phyloP scores from a whole-genome alignment of 92 coral and sea anemone genomes.

The Heliopora coerulea region DNA sequence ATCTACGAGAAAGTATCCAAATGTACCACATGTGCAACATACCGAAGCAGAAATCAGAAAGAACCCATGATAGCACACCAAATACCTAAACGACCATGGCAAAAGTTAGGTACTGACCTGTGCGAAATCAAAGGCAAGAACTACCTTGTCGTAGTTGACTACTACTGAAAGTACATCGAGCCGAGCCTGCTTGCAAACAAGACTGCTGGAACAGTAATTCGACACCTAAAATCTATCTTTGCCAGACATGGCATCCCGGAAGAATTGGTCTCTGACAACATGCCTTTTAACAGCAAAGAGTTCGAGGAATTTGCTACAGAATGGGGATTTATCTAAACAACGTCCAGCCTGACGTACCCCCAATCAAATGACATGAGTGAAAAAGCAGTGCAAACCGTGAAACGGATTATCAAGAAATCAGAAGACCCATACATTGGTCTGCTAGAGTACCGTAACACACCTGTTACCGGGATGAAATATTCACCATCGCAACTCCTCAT shows the following conservation, averaged over 20 bases:
- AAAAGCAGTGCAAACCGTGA: conserved; percentile 34
- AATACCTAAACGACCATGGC: conserved; percentile 45
- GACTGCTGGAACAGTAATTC: conserved; percentile 29
- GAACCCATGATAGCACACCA: no score
- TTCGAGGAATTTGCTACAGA: conserved; percentile 24
- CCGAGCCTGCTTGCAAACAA: conserved; percentile 28
- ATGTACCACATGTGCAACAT: conserved; percentile 36
- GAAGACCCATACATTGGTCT: conserved; percentile 37
- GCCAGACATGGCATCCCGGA: conserved; percentile 41
- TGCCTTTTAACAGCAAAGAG: conserved; percentile 29
- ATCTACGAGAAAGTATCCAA: conserved; percentile 25
- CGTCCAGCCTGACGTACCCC: conserved; percentile 34
- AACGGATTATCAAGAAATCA: conserved; percentile 27
- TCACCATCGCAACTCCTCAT: no score
- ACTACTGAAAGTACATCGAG: conserved; percentile 30
- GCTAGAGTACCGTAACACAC: conserved; percentile 38
- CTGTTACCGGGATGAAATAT: conserved; percentile 33
- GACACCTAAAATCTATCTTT: conserved; percentile 8
- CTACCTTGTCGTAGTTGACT: conserved; percentile 29
- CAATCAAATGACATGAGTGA: conserved; percentile 40
- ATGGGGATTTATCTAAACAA: conserved; percentile 25
- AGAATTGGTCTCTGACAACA: conserved; percentile 32
- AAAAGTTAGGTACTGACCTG: conserved; percentile 24
- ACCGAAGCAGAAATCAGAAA: conserved; percentile 19
- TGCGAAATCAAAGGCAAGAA: conserved; percentile 17